Conservation (phyloP, 2,888 invertebrate species). For the Macaria notata region DNA sequence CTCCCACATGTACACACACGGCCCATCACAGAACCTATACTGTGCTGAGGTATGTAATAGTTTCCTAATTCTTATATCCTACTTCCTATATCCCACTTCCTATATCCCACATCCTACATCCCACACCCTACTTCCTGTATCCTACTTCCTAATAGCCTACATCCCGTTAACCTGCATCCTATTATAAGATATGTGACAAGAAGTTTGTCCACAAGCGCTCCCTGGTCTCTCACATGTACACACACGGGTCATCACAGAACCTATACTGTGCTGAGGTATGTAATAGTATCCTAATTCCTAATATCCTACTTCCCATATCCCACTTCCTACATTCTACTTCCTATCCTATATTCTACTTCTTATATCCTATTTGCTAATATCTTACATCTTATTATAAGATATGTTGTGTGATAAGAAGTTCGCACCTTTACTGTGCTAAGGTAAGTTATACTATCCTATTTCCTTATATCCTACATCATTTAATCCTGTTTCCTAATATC, state of each 20-base stretch:
- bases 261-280: constrained; percentile 66
- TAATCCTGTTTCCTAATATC: no score
- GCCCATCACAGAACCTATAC: constrained; percentile 57
- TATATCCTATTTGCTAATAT: no score
- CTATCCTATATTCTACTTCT: no score
- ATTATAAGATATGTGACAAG: constrained; percentile 58
- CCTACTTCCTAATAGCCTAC: no score
- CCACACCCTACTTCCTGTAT: no score
- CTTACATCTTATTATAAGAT: constrained; percentile 19
- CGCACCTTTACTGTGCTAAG: constrained; percentile 65
- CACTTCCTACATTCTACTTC: no score
- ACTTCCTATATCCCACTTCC: no score
- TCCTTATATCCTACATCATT: no score
- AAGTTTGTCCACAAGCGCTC: constrained; percentile 69
- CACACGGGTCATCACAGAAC: constrained; percentile 56
- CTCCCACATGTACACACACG: constrained; percentile 62
- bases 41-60: constrained; percentile 56
- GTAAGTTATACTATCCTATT: constrained; percentile 34
- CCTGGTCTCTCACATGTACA: constrained; percentile 61
- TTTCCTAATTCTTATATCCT: no score
- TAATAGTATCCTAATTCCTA: not conserved
- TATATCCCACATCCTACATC: no score
- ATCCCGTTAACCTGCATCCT: no score
- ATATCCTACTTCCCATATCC: no score
- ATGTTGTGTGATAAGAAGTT: constrained; percentile 54